Conservation (phyloP, 2,113 vertebrate species). For the Thermophis baileyi region DNA sequence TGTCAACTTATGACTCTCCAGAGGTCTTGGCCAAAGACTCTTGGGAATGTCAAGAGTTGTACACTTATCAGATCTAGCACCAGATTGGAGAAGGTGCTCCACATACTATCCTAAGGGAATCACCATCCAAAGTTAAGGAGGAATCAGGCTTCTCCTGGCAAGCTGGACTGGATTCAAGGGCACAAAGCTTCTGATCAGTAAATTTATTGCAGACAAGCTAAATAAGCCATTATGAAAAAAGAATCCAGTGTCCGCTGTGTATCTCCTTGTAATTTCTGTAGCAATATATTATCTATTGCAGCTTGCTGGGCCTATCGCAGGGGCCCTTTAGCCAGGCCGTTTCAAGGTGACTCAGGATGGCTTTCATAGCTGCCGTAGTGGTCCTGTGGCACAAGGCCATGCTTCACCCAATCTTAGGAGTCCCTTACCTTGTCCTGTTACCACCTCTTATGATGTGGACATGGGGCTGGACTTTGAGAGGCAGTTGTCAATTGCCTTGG, state of each 20-base stretch:
- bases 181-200: not conserved
- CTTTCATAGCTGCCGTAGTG: too few relatives aligned
- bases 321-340: not conserved
- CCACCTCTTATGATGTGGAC: too few relatives aligned
- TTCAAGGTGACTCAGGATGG: not conserved
- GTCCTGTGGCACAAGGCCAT: not conserved
- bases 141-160: not conserved
- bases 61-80: not conserved
- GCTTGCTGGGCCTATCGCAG: not conserved
- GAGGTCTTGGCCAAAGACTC: not conserved
- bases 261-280: not conserved
- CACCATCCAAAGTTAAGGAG: not conserved
- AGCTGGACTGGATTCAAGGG: not conserved
- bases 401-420: too few relatives aligned
- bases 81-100: not conserved
- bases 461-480: too few relatives aligned
- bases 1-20: not conserved
- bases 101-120: not conserved
- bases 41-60: not conserved
- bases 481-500: not conserved
- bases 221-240: not conserved
- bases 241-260: not conserved
- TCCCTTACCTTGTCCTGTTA: not conserved
- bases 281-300: not conserved
- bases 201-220: not conserved